Percentiles rank a stretch among this genome's conserved stretches.
These are phyloP conservation scores for Caenorhabditis japonica DNA, from an alignment of 2,888 invertebrate genomes.

Conservation along the genomic window DNA sequence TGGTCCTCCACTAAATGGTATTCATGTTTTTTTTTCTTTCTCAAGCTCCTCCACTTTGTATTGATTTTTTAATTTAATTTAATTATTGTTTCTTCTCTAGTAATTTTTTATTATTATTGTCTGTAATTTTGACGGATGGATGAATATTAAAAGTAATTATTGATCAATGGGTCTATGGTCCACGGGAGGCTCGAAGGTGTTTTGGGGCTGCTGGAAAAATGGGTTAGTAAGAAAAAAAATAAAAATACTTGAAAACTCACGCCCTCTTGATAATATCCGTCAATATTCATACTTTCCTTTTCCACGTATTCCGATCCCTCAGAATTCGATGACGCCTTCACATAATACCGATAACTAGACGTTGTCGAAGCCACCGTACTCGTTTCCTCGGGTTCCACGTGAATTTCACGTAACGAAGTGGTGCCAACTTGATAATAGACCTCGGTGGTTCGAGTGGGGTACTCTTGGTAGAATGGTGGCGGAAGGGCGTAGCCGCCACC, in stretches of 20 bases:
- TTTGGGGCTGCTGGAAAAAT: background rate
- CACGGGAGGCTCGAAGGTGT: conserved; percentile 24
- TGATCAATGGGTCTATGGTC: conserved; percentile 1
- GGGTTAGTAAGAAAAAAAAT: no score
- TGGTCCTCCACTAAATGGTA: conserved; percentile 9
- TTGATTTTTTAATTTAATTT: no score
- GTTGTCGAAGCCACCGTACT: conserved; percentile 24
- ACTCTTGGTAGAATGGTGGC: conserved; percentile 2
- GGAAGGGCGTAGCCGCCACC: conserved; percentile 11
- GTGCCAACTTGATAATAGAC: background rate
- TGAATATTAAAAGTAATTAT: background rate
- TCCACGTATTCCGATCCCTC: conserved; percentile 18
- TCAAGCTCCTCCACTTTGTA: no score
- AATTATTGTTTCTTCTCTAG: background rate
- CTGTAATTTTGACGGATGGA: background rate
- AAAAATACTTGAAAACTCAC: no score
- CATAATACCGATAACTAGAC: conserved; percentile 39
- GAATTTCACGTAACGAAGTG: background rate
- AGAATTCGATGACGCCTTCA: conserved; percentile 13
- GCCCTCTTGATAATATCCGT: conserved; percentile 3
- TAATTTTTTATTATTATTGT: background rate
- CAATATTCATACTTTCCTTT: conserved; percentile 6
- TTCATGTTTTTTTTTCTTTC: conserved; percentile 2
- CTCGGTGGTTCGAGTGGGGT: background rate
- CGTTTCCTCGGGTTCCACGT: background rate